These are phyloP conservation scores for Murina feae DNA, from an alignment of 2,113 vertebrate genomes.

Conservation along the genomic window DNA sequence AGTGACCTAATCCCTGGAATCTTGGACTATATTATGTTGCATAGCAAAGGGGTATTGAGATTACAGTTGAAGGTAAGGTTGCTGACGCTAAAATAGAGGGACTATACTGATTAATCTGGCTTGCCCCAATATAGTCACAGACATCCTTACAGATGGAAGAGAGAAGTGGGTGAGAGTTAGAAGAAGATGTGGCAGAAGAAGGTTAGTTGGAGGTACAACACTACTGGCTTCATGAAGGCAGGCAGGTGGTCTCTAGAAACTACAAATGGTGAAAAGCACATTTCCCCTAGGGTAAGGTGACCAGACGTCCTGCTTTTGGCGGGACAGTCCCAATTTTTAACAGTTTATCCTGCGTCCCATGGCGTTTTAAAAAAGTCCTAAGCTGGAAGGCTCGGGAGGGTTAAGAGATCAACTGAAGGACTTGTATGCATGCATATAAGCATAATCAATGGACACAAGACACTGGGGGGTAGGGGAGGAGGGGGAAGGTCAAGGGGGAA, in stretches of 20 bases:
- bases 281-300: too few relatives aligned
- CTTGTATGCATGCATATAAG: too few relatives aligned
- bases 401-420: too few relatives aligned
- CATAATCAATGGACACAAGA: too few relatives aligned
- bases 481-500: too few relatives aligned
- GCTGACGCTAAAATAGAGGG: neutral
- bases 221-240: neutral
- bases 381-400: too few relatives aligned
- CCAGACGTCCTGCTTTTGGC: too few relatives aligned
- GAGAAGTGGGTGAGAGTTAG: neutral
- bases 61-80: neutral
- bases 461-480: too few relatives aligned
- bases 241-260: neutral
- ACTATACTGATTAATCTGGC: neutral
- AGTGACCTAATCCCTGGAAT: neutral
- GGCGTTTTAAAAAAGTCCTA: too few relatives aligned
- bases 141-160: neutral
- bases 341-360: too few relatives aligned
- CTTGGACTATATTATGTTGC: neutral
- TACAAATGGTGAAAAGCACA: neutral
- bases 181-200: neutral
- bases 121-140: neutral
- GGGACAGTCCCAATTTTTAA: too few relatives aligned
- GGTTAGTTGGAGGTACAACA: neutral
- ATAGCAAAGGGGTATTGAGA: neutral